Evolutionary conservation across 1,140 invertebrate species (phyloP), one percentile per base, ranked within the genome.

Genomic region (Cataglyphis hispanica): DNA sequence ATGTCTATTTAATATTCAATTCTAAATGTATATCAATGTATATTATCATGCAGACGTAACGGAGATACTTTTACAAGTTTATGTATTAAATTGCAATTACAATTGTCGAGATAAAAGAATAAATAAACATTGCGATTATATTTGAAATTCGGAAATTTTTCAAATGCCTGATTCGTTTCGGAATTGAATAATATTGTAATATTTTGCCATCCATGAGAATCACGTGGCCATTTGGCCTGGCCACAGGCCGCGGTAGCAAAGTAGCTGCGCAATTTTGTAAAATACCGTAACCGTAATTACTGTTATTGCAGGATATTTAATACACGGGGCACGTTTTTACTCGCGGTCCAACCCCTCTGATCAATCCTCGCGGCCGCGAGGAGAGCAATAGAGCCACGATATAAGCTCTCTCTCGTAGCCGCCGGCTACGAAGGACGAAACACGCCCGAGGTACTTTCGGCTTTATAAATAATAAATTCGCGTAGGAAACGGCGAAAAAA

Each of bases 391-490:
- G 78, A 70, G 66, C 78, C 66, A 43, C 66, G 78, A 60, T 60
- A 81, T 81, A 56, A 70, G 37, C 78, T 19, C 34, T 19, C 34
- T 43, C 25, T 74, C 78, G 58, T 83, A 84, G 78, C 74, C 84
- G 53, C 31, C 37, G n/a, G 61, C 81, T 75, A 6, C 22, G 43
- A 66, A 89, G 72, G 56, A 74, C 70, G 76, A 85, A 86, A 72
- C 84, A 83, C 66, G 78, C 86, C 74, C 60, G 85, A 89, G 87
- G 92, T 90, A 91, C 78, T 89, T 92, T 92, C 84, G 88, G 89
- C 89, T 93, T 92, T 92, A 93, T 95, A 94, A 94, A 94, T 95
- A 94, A 94, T 94, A 94, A 93, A 94, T 94, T 93, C 85, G 89
- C 84, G 80, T 31, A 61, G 61, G 53, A 83, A 74, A 83, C 53